phyloP scores from a whole-genome alignment of 2,888 invertebrate genomes.

The Drosophila multiciliata region DNA sequence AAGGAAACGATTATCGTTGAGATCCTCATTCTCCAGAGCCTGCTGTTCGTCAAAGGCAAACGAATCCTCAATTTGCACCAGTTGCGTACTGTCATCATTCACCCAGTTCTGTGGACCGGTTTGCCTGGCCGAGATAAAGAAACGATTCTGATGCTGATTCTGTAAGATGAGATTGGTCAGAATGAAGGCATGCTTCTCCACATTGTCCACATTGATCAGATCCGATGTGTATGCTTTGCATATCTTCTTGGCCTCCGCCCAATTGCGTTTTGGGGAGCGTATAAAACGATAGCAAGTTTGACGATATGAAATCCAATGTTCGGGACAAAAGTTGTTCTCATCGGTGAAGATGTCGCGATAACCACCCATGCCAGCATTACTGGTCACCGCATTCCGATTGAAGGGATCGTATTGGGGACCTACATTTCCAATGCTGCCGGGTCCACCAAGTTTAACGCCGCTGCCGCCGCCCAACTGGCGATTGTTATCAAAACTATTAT shows the following conservation, averaged over 20 bases:
- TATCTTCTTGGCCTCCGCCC: slow-evolving; percentile 92
- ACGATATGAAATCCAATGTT: slow-evolving; percentile 93
- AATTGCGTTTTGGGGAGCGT: slow-evolving; percentile 92
- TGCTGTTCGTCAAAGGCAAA: slow-evolving; percentile 89
- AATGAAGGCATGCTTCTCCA: slow-evolving; percentile 95
- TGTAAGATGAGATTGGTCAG: slow-evolving; percentile 91
- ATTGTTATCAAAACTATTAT: slow-evolving; percentile 45
- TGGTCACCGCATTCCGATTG: slow-evolving; percentile 64
- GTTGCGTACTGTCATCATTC: slow-evolving; percentile 93
- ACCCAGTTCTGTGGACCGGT: slow-evolving; percentile 91
- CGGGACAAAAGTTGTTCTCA: slow-evolving; percentile 88
- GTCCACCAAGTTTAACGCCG: slow-evolving; percentile 41
- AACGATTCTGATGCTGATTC: slow-evolving; percentile 94
- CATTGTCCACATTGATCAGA: slow-evolving; percentile 91
- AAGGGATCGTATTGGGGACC: slow-evolving; percentile 79
- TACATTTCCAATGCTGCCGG: slow-evolving; percentile 45
- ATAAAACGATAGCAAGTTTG: slow-evolving; percentile 95
- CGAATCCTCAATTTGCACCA: slow-evolving; percentile 92
- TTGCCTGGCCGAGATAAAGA: slow-evolving; percentile 94
- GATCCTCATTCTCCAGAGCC: slow-evolving; percentile 83
- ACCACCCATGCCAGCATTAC: slow-evolving; percentile 36
- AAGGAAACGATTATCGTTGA: slow-evolving; percentile 83
- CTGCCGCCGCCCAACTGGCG: slow-evolving; percentile 43
- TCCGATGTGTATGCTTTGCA: slow-evolving; percentile 94
- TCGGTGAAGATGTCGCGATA: slow-evolving; percentile 80